Conservation (phyloP, 2,113 vertebrate genomes). For the Galbula dea region DNA sequence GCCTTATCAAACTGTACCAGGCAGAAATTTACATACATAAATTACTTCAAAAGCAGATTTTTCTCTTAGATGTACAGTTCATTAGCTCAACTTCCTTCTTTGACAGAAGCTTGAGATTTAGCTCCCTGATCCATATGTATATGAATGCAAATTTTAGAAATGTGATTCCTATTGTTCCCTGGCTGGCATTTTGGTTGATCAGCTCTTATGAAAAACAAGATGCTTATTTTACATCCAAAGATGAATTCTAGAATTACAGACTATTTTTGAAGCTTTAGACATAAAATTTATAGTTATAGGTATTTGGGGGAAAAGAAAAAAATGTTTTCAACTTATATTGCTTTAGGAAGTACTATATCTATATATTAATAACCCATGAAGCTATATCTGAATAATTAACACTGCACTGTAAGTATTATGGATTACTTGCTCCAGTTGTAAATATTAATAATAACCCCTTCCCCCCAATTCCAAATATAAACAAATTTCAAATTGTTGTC, state of each 20-base stretch:
- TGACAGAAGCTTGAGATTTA: constrained; percentile 19
- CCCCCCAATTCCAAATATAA: not conserved
- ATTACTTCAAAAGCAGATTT: constrained; percentile 38
- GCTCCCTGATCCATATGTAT: not conserved
- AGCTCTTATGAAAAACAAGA: not conserved
- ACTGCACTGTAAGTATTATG: not conserved
- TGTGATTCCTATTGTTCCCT: constrained; percentile 2
- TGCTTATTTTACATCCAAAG: not conserved
- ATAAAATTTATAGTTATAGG: not conserved
- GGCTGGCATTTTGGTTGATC: not conserved
- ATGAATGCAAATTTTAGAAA: constrained; percentile 28
- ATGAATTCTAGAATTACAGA: not conserved
- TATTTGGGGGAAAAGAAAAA: not conserved
- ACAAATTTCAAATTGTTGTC: not conserved
- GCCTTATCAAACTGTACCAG: constrained; percentile 11
- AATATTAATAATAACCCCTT: not conserved
- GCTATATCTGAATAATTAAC: constrained; percentile 14
- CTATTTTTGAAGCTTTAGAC: not conserved
- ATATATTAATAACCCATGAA: constrained; percentile 12
- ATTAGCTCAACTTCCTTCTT: constrained; percentile 13
- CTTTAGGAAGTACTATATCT: not conserved
- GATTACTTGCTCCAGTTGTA: not conserved
- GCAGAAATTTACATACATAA: constrained; percentile 36
- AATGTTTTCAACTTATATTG: not conserved
- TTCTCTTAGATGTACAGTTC: constrained; percentile 27